Percentiles rank a stretch among this genome's conserved stretches.
phyloP scores from a whole-genome alignment of 2,113 vertebrate genomes.

The Mirza zaza region DNA sequence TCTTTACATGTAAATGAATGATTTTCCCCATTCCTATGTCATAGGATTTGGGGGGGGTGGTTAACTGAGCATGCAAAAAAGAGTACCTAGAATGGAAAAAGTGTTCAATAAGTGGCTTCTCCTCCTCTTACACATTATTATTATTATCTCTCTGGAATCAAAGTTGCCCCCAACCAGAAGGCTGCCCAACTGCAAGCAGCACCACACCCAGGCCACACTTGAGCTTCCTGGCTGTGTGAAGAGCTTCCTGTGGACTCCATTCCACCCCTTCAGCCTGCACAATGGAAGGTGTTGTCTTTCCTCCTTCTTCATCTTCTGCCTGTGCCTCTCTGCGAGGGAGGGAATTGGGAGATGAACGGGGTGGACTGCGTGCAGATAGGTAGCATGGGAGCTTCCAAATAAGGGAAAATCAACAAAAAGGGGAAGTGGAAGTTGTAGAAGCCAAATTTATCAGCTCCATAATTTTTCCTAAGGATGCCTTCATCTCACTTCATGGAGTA shows the following conservation, averaged over 20 bases:
- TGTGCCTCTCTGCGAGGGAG: neutral
- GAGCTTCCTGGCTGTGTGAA: neutral
- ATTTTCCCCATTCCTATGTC: neutral
- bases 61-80: neutral
- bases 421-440: neutral
- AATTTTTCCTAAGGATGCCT: neutral
- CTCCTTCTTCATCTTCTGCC: neutral
- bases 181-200: neutral
- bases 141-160: neutral
- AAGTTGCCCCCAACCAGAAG: neutral
- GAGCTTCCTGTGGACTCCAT: neutral
- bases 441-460: neutral
- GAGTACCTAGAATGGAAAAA: neutral
- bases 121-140: neutral
- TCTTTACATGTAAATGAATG: neutral
- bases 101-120: neutral
- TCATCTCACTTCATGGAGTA: neutral
- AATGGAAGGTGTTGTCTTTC: neutral
- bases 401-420: neutral
- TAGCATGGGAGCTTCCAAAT: neutral
- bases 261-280: neutral
- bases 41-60: neutral
- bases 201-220: neutral
- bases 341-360: no score
- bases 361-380: neutral